phyloP scores from a whole-genome alignment of 23 tunicate genomes.

The Aplidium turbinatum region DNA sequence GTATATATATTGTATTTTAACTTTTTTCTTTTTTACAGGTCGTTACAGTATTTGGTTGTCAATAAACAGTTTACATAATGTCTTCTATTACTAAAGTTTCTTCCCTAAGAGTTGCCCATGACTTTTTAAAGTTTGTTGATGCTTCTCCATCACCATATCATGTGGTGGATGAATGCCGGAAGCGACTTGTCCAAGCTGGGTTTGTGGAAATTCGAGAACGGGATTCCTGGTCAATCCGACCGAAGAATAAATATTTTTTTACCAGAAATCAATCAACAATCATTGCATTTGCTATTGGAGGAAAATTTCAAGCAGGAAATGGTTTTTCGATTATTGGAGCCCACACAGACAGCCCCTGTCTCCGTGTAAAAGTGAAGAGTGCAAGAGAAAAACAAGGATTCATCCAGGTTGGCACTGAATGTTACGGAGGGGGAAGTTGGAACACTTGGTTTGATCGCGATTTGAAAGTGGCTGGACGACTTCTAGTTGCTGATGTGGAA shows the following conservation, averaged over 20 bases:
- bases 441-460: slow-evolving; percentile 96
- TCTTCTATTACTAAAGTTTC: slow-evolving; percentile 32
- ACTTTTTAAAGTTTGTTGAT: slow-evolving; percentile 76
- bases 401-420: slow-evolving; percentile 92
- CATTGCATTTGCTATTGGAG: slow-evolving; percentile 95
- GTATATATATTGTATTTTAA: no score
- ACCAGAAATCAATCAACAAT: slow-evolving; percentile 91
- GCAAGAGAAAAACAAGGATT: slow-evolving; percentile 66
- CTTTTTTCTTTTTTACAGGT: no score
- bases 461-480: slow-evolving; percentile 91
- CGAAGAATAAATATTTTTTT: slow-evolving; percentile 71
- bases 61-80: no score
- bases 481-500: slow-evolving; percentile 51
- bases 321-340: slow-evolving; percentile 96
- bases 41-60: no score
- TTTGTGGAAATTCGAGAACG: slow-evolving; percentile 77
- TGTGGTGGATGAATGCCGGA: slow-evolving; percentile 80
- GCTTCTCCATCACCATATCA: slow-evolving; percentile 97
- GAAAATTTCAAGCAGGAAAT: slow-evolving; percentile 85
- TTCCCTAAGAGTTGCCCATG: slow-evolving; percentile 59
- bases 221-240: slow-evolving; percentile 72
- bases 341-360: slow-evolving; percentile 97
- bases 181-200: slow-evolving; percentile 56
- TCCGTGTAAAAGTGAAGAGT: slow-evolving; percentile 82
- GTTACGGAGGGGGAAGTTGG: slow-evolving; percentile 99